A percentile compares a stretch with the other conserved stretches of the same genome.
Evolutionary conservation across 2,888 invertebrate genomes (phyloP).

Genomic region (Masnerella sp.): DNA sequence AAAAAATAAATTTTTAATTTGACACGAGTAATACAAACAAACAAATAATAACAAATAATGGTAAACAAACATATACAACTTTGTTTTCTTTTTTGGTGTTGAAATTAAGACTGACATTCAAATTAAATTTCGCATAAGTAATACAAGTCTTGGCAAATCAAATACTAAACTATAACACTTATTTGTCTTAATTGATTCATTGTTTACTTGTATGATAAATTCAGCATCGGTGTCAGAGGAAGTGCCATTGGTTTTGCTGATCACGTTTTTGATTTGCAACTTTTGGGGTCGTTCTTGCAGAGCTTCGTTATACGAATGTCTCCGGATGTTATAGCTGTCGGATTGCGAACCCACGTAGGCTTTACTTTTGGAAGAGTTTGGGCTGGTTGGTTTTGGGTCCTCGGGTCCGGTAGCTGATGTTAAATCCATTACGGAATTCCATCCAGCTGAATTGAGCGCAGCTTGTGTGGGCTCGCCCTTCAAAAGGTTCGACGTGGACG

Average conservation of each 20-base stretch:
- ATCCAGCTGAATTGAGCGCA: conserved; percentile 72
- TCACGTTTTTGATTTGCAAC: conserved; percentile 73
- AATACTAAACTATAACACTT: no score
- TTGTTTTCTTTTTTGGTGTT: no score
- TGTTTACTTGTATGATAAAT: conserved; percentile 74
- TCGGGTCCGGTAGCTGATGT: conserved; percentile 74
- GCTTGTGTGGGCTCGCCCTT: conserved; percentile 69
- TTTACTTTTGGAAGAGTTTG: conserved; percentile 55
- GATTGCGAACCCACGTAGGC: conserved; percentile 68
- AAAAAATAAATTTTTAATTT: no score
- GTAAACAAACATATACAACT: no score
- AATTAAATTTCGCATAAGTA: no score
- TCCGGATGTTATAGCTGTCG: conserved; percentile 66
- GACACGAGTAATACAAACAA: no score
- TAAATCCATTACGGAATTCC: conserved; percentile 91
- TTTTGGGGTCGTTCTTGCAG: conserved; percentile 65
- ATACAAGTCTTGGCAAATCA: no score
- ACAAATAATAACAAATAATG: no score
- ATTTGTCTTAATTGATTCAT: no score
- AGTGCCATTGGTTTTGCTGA: conserved; percentile 71
- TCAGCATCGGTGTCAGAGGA: conserved; percentile 73
- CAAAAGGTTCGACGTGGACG: conserved; percentile 85
- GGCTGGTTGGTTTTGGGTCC: conserved; percentile 19
- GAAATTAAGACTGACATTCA: no score
- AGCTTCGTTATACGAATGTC: conserved; percentile 67